phyloP scores from a whole-genome alignment of 2,888 invertebrate species.

The Cryptocephalus primarius region DNA sequence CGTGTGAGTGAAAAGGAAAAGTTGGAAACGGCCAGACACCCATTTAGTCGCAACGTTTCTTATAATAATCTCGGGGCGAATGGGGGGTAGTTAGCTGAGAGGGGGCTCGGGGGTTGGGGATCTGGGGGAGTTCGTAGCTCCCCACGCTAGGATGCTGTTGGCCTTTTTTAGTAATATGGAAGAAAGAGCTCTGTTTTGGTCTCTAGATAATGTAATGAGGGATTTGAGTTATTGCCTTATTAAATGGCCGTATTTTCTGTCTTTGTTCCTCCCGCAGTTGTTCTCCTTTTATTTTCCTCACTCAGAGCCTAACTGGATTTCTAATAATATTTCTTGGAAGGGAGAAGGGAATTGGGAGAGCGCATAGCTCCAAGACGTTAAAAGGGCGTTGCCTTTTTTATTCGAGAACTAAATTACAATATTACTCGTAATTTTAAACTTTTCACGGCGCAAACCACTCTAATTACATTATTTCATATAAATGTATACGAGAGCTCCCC shows the following conservation, averaged over 20 bases:
- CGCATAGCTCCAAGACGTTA: no score
- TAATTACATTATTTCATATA: conserved; percentile 4
- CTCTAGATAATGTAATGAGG: conserved; percentile 31
- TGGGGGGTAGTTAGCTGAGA: conserved; percentile 24
- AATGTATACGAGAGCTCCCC: conserved; percentile 4
- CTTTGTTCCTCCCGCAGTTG: no score
- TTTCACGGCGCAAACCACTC: not conserved
- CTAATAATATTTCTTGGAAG: no score
- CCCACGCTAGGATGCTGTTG: conserved; percentile 15
- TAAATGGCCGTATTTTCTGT: conserved; percentile 25
- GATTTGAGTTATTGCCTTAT: conserved; percentile 32
- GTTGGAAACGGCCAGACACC: conserved; percentile 27
- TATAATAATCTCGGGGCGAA: conserved; percentile 35
- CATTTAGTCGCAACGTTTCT: conserved; percentile 36
- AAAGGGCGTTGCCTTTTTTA: no score
- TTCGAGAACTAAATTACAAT: no score
- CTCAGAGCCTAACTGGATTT: not conserved
- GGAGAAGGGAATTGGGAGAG: no score
- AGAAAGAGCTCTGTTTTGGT: conserved; percentile 28
- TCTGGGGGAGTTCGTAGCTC: not conserved
- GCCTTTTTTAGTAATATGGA: conserved; percentile 28
- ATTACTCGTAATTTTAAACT: no score
- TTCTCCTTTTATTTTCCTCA: not conserved
- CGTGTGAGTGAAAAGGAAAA: conserved; percentile 16
- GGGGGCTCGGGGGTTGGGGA: conserved; percentile 4